Evolutionary conservation across 1,140 invertebrate species (phyloP).

Genomic region (Cydia pomonella): DNA sequence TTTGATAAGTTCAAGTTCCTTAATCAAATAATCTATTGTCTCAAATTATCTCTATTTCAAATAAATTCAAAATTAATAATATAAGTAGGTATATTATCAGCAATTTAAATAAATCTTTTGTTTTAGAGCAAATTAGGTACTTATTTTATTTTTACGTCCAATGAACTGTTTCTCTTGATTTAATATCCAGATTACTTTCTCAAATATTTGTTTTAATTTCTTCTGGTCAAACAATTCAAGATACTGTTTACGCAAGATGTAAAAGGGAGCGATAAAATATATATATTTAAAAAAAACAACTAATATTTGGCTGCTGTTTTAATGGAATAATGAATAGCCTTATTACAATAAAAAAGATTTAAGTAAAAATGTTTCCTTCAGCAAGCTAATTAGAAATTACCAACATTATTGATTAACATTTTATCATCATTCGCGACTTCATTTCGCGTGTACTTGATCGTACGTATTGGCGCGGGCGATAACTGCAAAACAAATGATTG

Average conservation of each 20-base stretch:
- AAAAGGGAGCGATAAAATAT: neutral
- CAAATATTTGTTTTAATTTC: conserved; percentile 8
- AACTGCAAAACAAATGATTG: too few species aligned
- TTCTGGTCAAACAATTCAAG: neutral
- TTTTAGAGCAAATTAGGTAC: neutral
- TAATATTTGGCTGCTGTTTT: neutral
- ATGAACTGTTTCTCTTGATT: neutral
- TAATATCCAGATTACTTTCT: neutral
- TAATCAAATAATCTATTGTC: too few species aligned
- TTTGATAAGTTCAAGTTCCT: too few species aligned
- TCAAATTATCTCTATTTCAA: too few species aligned
- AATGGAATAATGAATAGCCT: neutral
- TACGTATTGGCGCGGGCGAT: neutral
- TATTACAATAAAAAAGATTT: neutral
- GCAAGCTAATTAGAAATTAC: too few species aligned
- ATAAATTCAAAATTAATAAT: too few species aligned
- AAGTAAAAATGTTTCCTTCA: too few species aligned
- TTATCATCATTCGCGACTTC: too few species aligned
- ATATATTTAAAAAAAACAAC: neutral
- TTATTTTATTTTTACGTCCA: neutral
- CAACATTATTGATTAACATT: neutral
- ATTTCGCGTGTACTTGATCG: neutral
- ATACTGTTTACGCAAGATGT: neutral
- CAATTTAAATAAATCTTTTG: neutral
- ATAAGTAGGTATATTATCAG: too few species aligned